Evolutionary conservation across 2,113 vertebrate species (phyloP).

Genomic region (Pholis gunnellus): DNA sequence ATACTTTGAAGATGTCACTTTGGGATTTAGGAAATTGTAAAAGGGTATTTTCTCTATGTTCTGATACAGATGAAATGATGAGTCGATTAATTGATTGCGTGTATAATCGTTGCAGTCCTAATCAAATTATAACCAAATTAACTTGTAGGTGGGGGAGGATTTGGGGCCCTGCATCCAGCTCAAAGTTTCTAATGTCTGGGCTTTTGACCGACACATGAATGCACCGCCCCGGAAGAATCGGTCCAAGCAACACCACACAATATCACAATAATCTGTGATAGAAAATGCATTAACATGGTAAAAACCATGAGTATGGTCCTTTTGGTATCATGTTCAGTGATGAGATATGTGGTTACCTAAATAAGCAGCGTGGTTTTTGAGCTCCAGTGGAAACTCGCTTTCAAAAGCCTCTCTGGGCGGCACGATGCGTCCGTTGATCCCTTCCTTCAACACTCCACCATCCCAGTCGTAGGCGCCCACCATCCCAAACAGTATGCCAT

Average conservation of each 20-base stretch:
- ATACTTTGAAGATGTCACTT: background rate
- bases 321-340: background rate
- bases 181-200: background rate
- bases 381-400: slow-evolving; percentile 89
- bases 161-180: background rate
- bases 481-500: slow-evolving; percentile 94
- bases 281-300: too few relatives aligned
- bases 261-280: background rate
- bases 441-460: slow-evolving; percentile 90
- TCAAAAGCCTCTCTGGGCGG: slow-evolving; percentile 87
- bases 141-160: background rate
- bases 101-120: background rate
- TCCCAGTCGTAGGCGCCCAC: slow-evolving; percentile 98
- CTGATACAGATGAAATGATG: background rate
- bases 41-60: background rate
- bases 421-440: slow-evolving; percentile 76
- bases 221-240: background rate
- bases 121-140: background rate
- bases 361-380: slow-evolving; percentile 95
- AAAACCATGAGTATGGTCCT: background rate
- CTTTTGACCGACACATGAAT: background rate
- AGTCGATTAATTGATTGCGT: background rate
- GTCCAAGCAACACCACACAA: background rate
- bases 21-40: background rate
- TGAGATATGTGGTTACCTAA: slow-evolving; percentile 83